Conservation (phyloP, 2,888 invertebrate species). For the Ectropis crepuscularia region DNA sequence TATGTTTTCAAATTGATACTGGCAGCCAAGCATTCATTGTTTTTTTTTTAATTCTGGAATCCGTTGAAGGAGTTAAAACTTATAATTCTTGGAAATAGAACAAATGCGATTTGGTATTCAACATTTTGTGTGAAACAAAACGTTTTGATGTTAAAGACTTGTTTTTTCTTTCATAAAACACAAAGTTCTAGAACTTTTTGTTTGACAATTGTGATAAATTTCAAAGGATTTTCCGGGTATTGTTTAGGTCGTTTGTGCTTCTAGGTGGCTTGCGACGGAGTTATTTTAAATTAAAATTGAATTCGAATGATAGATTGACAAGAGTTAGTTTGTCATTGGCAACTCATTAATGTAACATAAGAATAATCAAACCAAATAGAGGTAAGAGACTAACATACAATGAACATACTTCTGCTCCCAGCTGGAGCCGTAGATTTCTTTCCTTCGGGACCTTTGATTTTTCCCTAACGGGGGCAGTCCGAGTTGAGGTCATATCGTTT, state of each 20-base stretch:
- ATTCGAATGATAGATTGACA: too few species aligned
- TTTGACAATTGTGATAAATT: conserved; percentile 9
- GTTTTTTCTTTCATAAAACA: neutral
- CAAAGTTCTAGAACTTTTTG: neutral
- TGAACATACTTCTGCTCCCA: too few species aligned
- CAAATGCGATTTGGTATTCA: conserved; percentile 6
- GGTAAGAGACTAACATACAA: too few species aligned
- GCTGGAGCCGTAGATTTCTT: too few species aligned
- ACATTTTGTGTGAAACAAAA: conserved; percentile 1
- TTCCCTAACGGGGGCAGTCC: too few species aligned
- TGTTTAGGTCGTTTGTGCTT: neutral
- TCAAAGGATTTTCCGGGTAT: conserved; percentile 12
- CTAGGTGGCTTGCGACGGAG: too few species aligned
- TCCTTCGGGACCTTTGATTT: too few species aligned
- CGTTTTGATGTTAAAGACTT: conserved; percentile 3
- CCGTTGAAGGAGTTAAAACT: conserved; percentile 23
- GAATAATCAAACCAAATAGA: too few species aligned
- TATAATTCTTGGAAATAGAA: conserved; percentile 19
- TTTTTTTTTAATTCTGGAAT: conserved; percentile 21
- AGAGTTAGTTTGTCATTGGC: too few species aligned
- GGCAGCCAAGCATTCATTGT: conserved; percentile 19
- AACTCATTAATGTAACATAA: too few species aligned
- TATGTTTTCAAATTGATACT: conserved; percentile 50
- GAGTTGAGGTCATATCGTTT: too few species aligned
- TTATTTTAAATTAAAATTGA: too few species aligned